Base-by-base conservation (phyloP, 1,140 invertebrate genomes). In the Sipha flava region DNA sequence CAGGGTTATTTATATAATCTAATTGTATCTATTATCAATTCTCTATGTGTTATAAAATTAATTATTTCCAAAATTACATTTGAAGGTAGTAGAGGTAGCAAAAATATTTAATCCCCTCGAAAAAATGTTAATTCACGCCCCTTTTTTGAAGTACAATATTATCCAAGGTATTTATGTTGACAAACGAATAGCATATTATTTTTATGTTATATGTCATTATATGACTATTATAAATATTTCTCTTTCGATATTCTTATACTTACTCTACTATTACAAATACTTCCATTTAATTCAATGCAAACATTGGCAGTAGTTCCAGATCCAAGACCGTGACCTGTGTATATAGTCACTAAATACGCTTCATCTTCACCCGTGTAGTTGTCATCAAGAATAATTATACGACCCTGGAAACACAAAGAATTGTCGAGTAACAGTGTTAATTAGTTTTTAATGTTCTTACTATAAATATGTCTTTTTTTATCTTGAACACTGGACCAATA, bases 291-390 rank as follows among this genome's bases (percentile, higher is more conserved):
- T 49, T 75, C 49, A 6, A 82, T 81, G 6, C 81, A 80, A 16
- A 82, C 80, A 57, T 82, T 82, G 5, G 82, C 66, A 0, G 81
- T 57, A 31, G 82, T 82, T 29, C 81, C 81, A 31, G 82, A 64
- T 14, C 31, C 54, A 18, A 68, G 16, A 16, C 37, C 26, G 47
- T 66, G 59, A 4, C 81, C 80, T 9, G 82, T 82, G 62, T 80
- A 81, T 0, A 82, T 80, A 0, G 80, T 79, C 5, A 82, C 49
- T 16, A 82, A n/a, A 45, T 82, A 82, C 1, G 34, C 43, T 52
- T 80, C 64, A 5, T 68, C 79, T 29, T 82, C 82, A 0, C 72
- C 80, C 9, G 64, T 43, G 62, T 64, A 52, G 47, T 82, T 82
- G 45, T 82, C 82, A 5, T 77, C 23, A n/a, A 82, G 57, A 9